Evolutionary conservation across 2,113 vertebrate genomes (phyloP).

Genomic region (Perca fluviatilis): DNA sequence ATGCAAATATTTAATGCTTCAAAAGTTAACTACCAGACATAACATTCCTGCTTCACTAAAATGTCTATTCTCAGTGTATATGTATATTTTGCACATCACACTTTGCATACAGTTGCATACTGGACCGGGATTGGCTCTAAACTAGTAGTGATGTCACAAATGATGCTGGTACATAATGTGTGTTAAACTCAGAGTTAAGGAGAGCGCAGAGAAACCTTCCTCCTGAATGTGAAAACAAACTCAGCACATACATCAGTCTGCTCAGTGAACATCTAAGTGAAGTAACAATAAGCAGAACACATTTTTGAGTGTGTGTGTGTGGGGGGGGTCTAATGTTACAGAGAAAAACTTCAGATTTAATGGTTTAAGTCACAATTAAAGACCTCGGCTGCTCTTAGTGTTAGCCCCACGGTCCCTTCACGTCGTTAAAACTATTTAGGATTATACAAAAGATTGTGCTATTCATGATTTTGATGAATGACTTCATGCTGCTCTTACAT

Average conservation of each 20-base stretch:
- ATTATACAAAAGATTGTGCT: slow-evolving; percentile 65
- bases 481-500: slow-evolving; percentile 70
- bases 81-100: slow-evolving; percentile 5
- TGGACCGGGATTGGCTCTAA: not conserved
- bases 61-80: not conserved
- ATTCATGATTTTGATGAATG: slow-evolving; percentile 67
- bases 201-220: not conserved
- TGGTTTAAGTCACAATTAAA: slow-evolving; percentile 42
- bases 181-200: slow-evolving; percentile 6
- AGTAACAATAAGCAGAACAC: not conserved
- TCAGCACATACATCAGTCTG: not conserved
- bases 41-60: not conserved
- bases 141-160: not conserved
- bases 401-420: slow-evolving; percentile 15
- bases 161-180: too few relatives aligned
- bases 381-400: slow-evolving; percentile 15
- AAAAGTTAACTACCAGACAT: not conserved
- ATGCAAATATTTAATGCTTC: not conserved
- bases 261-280: slow-evolving; percentile 1
- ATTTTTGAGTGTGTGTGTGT: not conserved
- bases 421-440: slow-evolving; percentile 54
- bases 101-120: not conserved
- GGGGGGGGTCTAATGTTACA: not conserved
- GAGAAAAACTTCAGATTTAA: not conserved
- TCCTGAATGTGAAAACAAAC: not conserved